Evolutionary conservation across 2,888 invertebrate species (phyloP), one percentile per base, ranked within the genome.

Genomic region (Embidobia sp.): DNA sequence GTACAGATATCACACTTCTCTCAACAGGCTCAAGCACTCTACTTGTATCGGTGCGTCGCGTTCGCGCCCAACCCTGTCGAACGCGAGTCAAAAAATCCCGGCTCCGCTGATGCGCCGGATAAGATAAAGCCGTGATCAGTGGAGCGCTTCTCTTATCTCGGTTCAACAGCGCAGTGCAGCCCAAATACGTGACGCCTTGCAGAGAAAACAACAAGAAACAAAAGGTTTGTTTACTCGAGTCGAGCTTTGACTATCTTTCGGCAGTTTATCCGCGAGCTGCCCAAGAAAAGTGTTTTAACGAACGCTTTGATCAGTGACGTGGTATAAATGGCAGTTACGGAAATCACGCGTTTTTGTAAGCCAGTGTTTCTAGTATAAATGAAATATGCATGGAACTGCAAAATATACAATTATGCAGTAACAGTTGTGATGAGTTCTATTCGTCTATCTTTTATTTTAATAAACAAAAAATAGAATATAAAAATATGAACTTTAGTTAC

Each of bases 1-100:
- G 46, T 79, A 70, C 70, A 66, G 64, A 77, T 79, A 81, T 78
- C 79, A 79, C 77, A 79, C 78, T 77, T 76, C 33, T 73, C 10
- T 55, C 55, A 63, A 63, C 48, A 72, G 53, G 55, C 55, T 63
- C 55, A 72, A 63, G 63, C 40, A 63, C 63, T 63, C 55, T 63
- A 40, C 53, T 35, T 16, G 19, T 46, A 42, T 35, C 51, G 31
- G 35, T 59, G 55, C 49, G 33, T 27, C 57, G 44, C 35, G 2
- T 59, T 69, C 59, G 51, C 35, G 27, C 40, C 22, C 33, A 26
- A 26, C 35, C 19, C 27, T 46, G 48, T 31, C 22, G 15, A 57
- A 48, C 15, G n/a, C 13, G 42, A 57, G n/a, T 26, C n/a, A 44
- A 33, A 42, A 40, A 31, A 22, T 22, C 33, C 11, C 49, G 16